Conservation (phyloP, 2,888 invertebrate species). For the Nomada goodeniana region DNA sequence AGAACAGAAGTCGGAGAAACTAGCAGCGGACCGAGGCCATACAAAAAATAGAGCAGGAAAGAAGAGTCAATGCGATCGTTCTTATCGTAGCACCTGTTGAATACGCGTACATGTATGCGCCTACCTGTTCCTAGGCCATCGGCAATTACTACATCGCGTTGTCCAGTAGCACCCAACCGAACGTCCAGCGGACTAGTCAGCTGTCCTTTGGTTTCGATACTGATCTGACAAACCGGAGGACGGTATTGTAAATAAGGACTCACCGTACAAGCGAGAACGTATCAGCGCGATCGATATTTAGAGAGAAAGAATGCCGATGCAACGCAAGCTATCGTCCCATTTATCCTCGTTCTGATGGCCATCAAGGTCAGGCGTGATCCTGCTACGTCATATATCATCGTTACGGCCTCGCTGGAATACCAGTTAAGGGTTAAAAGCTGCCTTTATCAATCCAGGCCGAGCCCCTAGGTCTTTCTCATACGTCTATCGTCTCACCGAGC, state of each 20-base stretch:
- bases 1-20: neutral
- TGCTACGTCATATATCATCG: slow-evolving; percentile 72
- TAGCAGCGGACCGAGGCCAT: neutral
- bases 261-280: slow-evolving; percentile 8
- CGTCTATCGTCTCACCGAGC: slow-evolving; percentile 57
- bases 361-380: slow-evolving; percentile 73
- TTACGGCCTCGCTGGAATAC: slow-evolving; percentile 66
- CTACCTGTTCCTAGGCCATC: slow-evolving; percentile 50
- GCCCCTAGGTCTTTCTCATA: slow-evolving; percentile 70
- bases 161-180: neutral
- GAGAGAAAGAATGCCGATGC: slow-evolving; percentile 56
- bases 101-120: slow-evolving; percentile 54
- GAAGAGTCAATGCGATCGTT: slow-evolving; percentile 34
- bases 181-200: neutral
- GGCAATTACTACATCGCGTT: slow-evolving; percentile 53
- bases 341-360: slow-evolving; percentile 69
- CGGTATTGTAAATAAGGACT: slow-evolving; percentile 2
- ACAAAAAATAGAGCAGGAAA: slow-evolving; percentile 28
- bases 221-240: slow-evolving; percentile 21
- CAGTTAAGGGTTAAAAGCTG: slow-evolving; percentile 74
- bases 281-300: slow-evolving; percentile 36
- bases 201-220: slow-evolving; percentile 16
- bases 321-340: slow-evolving; percentile 62
- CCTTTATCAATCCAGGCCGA: slow-evolving; percentile 71
- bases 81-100: slow-evolving; percentile 69